These are phyloP conservation scores for Merops nubicus DNA, from an alignment of 2,113 vertebrate species.

Conservation along the genomic window DNA sequence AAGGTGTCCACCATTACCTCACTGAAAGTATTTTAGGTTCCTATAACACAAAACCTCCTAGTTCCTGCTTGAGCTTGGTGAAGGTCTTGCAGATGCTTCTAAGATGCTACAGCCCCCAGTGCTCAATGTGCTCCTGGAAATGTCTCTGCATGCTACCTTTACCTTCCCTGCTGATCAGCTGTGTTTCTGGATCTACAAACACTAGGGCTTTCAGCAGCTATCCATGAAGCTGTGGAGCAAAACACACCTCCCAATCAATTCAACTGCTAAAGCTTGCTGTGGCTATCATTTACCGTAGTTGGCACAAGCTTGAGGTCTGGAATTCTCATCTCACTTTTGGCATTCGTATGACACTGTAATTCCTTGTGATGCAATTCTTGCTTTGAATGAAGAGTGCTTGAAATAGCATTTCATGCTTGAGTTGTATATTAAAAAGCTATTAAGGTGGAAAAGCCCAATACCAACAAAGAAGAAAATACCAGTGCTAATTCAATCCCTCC, in stretches of 20 bases:
- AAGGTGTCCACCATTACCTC: not conserved
- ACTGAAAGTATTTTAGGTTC: not conserved
- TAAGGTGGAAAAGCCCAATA: not conserved
- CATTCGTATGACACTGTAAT: fast-evolving
- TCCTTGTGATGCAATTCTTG: not conserved
- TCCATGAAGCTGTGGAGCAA: not conserved
- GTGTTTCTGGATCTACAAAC: not conserved
- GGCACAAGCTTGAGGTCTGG: not conserved
- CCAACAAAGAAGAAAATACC: not conserved
- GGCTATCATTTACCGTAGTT: not conserved
- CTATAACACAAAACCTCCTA: not conserved
- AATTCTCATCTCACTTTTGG: not conserved
- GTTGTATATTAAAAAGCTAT: not conserved
- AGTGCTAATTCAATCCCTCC: not conserved
- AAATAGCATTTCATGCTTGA: not conserved
- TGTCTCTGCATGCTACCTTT: not conserved
- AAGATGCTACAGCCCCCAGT: not conserved
- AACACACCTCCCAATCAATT: not conserved
- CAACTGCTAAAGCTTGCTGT: not conserved
- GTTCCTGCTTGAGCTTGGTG: not conserved
- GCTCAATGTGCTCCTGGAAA: not conserved
- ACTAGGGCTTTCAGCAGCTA: not conserved
- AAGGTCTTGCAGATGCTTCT: not conserved
- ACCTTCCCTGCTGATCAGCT: too few species aligned
- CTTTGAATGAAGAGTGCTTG: not conserved